Evolutionary conservation across 2,113 vertebrate genomes (phyloP), one percentile per base, ranked within the genome.

Genomic region (Heterochromis multidens): DNA sequence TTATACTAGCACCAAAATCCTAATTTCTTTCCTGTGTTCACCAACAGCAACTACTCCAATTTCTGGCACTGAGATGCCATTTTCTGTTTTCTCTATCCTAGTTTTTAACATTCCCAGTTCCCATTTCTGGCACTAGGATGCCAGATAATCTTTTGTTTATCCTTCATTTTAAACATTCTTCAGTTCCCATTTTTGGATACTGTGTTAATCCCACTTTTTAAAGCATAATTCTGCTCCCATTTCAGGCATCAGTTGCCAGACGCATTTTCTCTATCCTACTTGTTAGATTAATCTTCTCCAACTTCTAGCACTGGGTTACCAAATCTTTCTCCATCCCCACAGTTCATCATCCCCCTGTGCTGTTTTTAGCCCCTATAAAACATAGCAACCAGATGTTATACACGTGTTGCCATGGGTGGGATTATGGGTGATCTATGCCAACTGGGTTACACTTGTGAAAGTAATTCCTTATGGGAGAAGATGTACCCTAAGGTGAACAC

Each of bases 271-370:
- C 37, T 29, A 6, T 19, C 49, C 43, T 19, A 11, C 43, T 29
- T 49, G 16, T 72, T 13, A 49, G 23, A n/a, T n/a, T n/a, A n/a
- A 43, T 72, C 67, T 29, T 0, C 43, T 49, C 9, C 16, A 9
- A 49, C 23, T 21, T 1, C 23, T 49, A 23, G 17, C 65, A 72
- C 23, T 9, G 49, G 3, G 40, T 72, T 72, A 8, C 16, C 65
- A 72, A 27, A 46, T 46, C 40, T 27, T 70, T 37, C 12, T 43
- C 3, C 40, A 12, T 49, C 40, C 3, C 23, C 65, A 72, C 46
- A 70, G 19, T 8, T 0, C 0, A 70, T 40, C 19, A 29, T 27
- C 29, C 9, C 23, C 1, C 54, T 23, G 40, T 2, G 10, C 40
- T 43, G 40, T 12, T 5, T 40, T 43, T 43, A 43, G 40, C 13